Conservation (phyloP, 2,113 vertebrate species). For the Notothenia rossii region DNA sequence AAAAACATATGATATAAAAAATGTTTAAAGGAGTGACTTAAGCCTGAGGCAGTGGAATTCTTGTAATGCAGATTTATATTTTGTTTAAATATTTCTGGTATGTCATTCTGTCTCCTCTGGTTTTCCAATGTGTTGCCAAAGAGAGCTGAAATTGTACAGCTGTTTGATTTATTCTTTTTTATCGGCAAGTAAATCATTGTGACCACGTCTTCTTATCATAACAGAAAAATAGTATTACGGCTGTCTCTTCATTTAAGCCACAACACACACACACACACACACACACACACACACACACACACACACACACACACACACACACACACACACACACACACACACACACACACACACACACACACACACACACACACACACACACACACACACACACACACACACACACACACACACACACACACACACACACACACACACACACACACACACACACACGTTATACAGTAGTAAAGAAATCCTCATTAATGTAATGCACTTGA, state of each 20-base stretch:
- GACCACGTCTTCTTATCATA: neutral
- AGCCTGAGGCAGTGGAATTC: neutral
- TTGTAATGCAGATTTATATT: neutral
- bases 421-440: no score
- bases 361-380: neutral
- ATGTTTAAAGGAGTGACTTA: neutral
- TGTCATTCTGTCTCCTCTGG: neutral
- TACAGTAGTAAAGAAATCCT: slow-evolving; percentile 72
- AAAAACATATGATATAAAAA: neutral
- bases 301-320: no score
- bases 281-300: no score
- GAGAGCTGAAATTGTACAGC: no score
- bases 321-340: no score
- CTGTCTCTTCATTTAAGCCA: slow-evolving; percentile 25
- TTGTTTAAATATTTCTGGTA: neutral
- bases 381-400: slow-evolving; percentile 21
- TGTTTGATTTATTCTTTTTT: no score
- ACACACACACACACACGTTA: slow-evolving; percentile 55
- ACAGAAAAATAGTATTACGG: no score
- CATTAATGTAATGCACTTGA: slow-evolving; percentile 81
- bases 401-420: slow-evolving; percentile 44
- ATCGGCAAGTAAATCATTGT: no score
- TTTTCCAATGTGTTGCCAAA: no score
- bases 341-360: neutral
- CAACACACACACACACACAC: neutral